Evolutionary conservation across 2,113 vertebrate genomes (phyloP).

Genomic region (Eudyptes chrysolophus): DNA sequence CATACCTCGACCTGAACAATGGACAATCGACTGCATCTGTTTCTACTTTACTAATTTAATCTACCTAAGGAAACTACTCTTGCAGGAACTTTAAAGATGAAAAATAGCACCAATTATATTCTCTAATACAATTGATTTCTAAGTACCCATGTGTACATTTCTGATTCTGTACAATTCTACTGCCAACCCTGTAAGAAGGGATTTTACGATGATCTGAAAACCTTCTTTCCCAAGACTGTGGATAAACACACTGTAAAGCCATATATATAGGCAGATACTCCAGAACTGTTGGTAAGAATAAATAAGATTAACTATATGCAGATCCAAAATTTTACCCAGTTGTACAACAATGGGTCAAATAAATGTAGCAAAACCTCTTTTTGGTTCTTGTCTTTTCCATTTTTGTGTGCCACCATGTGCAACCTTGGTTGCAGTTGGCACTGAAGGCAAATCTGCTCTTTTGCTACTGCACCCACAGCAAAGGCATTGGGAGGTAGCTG

Average conservation of each 20-base stretch:
- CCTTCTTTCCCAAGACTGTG: neutral
- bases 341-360: neutral
- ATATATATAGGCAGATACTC: neutral
- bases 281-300: neutral
- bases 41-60: constrained; percentile 67
- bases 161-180: neutral
- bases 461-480: neutral
- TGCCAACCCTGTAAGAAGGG: neutral
- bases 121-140: constrained; percentile 55
- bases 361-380: neutral
- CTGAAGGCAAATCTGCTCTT: neutral
- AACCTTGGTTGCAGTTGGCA: neutral
- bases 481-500: neutral
- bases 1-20: constrained; percentile 4
- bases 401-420: neutral
- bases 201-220: neutral
- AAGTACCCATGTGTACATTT: neutral
- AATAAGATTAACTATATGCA: neutral
- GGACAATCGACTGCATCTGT: constrained; percentile 59
- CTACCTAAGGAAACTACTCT: constrained; percentile 51
- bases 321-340: neutral
- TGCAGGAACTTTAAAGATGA: constrained; percentile 70
- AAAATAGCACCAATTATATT: constrained; percentile 46
- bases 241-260: neutral
- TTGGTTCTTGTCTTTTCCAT: neutral